A percentile compares a stretch with the other conserved stretches of the same genome.
These are phyloP conservation scores for Eubasilissa splendida DNA, from an alignment of 2,888 invertebrate genomes.

Conservation along the genomic window DNA sequence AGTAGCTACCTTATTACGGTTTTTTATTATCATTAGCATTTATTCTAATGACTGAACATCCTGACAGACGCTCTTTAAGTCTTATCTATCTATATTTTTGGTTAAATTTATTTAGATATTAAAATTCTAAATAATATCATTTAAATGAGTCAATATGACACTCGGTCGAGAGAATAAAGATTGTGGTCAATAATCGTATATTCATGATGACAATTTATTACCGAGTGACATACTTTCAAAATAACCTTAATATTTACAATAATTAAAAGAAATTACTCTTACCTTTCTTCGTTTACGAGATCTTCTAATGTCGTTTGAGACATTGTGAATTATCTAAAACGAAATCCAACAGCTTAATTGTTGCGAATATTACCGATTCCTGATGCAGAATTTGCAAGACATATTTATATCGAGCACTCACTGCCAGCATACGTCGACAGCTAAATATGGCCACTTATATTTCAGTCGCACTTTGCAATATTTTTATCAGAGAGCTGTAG, in stretches of 20 bases:
- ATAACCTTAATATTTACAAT: slow-evolving; percentile 30
- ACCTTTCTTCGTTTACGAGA: slow-evolving; percentile 64
- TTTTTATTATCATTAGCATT: too few species aligned
- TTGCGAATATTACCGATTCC: background rate
- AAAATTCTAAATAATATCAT: background rate
- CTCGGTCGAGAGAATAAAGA: background rate
- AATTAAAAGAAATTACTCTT: slow-evolving; percentile 57
- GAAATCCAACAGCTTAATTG: background rate
- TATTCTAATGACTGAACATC: too few species aligned
- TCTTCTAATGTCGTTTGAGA: slow-evolving; percentile 65
- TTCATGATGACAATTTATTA: slow-evolving; percentile 10
- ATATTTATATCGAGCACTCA: background rate
- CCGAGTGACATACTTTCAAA: slow-evolving; percentile 43
- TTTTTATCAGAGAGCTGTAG: background rate
- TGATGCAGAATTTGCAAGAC: slow-evolving; percentile 19
- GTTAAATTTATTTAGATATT: background rate
- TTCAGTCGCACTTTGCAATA: background rate
- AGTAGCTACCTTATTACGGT: too few species aligned
- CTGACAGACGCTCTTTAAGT: too few species aligned
- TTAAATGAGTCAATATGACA: background rate
- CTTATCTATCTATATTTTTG: background rate
- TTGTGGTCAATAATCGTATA: background rate
- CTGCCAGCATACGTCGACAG: slow-evolving; percentile 28
- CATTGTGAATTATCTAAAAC: slow-evolving; percentile 60
- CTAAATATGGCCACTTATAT: slow-evolving; percentile 24